These are phyloP conservation scores for Pangasius mekongensis DNA, from an alignment of 2,797 vertebrate species.

Conservation along the genomic window DNA sequence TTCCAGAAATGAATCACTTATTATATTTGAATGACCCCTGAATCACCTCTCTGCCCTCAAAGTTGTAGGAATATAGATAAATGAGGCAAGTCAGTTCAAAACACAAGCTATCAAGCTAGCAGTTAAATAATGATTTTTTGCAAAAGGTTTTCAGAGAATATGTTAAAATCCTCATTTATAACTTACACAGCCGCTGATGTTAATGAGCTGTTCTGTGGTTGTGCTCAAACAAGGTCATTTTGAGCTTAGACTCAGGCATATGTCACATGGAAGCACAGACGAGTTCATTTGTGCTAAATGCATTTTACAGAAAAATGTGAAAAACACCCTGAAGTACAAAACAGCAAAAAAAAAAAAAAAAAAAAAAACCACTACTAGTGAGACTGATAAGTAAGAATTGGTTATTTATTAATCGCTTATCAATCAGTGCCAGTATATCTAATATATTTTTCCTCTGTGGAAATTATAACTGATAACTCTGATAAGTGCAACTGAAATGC, in stretches of 20 bases:
- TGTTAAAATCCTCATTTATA: neutral
- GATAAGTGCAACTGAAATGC: neutral
- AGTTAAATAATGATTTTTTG: neutral
- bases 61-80: neutral
- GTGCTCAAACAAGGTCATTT: neutral
- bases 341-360: too few species aligned
- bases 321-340: neutral
- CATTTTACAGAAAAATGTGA: neutral
- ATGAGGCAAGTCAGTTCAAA: neutral
- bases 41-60: neutral
- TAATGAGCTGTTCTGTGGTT: neutral
- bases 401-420: neutral
- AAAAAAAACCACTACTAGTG: neutral
- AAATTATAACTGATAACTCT: neutral
- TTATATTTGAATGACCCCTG: slow-evolving; percentile 10
- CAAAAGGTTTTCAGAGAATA: neutral
- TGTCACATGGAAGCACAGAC: neutral
- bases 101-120: neutral
- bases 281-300: neutral
- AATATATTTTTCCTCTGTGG: neutral
- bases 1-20: neutral
- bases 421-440: neutral
- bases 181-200: neutral
- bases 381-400: neutral
- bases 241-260: too few species aligned